Base-by-base conservation (phyloP, 2,797 vertebrate genomes). In the Fratercula arctica region DNA sequence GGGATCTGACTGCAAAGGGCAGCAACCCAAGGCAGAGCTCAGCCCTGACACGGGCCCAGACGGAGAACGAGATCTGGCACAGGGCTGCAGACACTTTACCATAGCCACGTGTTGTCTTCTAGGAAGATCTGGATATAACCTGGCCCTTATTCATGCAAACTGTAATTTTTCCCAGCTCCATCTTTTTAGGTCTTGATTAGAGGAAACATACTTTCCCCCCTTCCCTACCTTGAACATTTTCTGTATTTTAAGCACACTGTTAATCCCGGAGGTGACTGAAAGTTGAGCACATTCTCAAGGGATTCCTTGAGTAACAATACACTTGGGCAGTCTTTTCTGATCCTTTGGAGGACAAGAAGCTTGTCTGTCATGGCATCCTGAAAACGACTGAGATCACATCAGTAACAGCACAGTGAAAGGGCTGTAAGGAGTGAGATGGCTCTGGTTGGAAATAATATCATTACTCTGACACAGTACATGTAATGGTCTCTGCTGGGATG, bases 191-290 rank as follows among this genome's bases (percentile, higher is more conserved):
- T 70, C 29, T 76, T 19, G 2, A 12, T 59, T 68, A 53, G 35
- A 29, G 31, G 86, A 79, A 74, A 29, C 4, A 2, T 35, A 20
- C 5, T 23, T 85, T 11, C 0, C 0, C 23, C 10, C 0, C 0
- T 63, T 50, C 23, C 25, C 33, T 57, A 24, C 6, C 33, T 26
- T 51, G 12, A 60, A 10, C 6, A 37, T 37, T 39, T 76, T 76
- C 70, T 89, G 4, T 69, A 57, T 83, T 77, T 78, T 64, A 61
- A 78, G 14, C 6, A 77, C 11, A 28, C 28, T 66, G 43, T 88
- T 53, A 69, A 63, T 84, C 21, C n/a, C 63, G 67, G 60, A 72
- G 12, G 5, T 63, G 35, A 20, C 21, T 83, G 48, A 31, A 91
- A 87, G 15, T 15, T 45, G 26, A 74, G 35, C 16, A 35, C 28